A percentile compares a stretch with the other conserved stretches of the same genome.
These are phyloP conservation scores for Drosophila neotestacea DNA, from an alignment of 2,888 invertebrate genomes.

Conservation along the genomic window DNA sequence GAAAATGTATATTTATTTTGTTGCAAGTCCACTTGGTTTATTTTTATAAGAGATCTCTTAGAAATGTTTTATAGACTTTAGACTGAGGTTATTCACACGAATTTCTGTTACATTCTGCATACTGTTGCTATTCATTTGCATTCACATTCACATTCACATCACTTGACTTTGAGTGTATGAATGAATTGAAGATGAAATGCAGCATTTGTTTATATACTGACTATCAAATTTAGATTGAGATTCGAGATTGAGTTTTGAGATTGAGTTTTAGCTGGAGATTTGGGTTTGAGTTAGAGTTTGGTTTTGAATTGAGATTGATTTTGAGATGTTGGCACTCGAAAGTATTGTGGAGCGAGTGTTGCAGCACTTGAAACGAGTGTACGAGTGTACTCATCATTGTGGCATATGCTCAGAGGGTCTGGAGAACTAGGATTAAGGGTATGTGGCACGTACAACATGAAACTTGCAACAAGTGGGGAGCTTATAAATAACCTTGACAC, in stretches of 20 bases:
- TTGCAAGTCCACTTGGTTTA: not conserved
- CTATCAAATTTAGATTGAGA: slow-evolving; percentile 24
- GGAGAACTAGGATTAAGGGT: slow-evolving; percentile 10
- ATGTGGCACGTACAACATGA: not conserved
- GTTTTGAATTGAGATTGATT: slow-evolving; percentile 11
- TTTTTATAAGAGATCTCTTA: not conserved
- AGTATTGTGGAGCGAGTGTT: slow-evolving; percentile 23
- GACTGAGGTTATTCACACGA: slow-evolving; percentile 44
- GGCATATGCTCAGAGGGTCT: slow-evolving; percentile 20
- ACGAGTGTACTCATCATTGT: slow-evolving; percentile 45
- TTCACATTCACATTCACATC: slow-evolving; percentile 19
- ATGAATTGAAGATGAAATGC: slow-evolving; percentile 34
- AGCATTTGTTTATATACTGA: slow-evolving; percentile 23
- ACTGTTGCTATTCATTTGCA: slow-evolving; percentile 22
- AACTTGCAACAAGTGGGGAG: slow-evolving; percentile 65
- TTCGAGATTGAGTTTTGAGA: slow-evolving; percentile 10
- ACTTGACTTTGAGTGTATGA: slow-evolving; percentile 28
- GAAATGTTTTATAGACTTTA: not conserved
- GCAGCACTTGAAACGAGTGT: slow-evolving; percentile 12
- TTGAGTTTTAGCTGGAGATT: slow-evolving; percentile 15
- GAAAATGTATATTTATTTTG: not conserved
- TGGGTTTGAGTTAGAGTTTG: not conserved
- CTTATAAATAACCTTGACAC: slow-evolving; percentile 73
- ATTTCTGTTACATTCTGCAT: slow-evolving; percentile 20
- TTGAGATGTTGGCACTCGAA: slow-evolving; percentile 27